Conservation (phyloP, 2,797 vertebrate genomes). For the Ciconia nigra region DNA sequence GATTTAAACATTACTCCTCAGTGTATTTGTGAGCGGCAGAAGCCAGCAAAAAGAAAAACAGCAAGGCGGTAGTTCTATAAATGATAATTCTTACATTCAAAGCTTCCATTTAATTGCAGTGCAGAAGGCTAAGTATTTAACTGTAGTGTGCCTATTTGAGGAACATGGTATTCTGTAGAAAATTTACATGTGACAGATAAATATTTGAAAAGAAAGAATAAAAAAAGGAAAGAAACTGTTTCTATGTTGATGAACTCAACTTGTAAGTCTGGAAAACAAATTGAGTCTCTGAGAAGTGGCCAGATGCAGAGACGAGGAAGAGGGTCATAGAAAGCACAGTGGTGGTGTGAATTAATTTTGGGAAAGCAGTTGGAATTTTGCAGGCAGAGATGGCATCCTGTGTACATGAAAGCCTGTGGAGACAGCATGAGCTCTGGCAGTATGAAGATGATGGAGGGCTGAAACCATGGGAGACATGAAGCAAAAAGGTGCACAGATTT, state of each 20-base stretch:
- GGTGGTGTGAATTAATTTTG: not conserved
- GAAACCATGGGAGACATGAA: not conserved
- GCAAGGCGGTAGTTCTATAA: not conserved
- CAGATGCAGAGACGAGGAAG: not conserved
- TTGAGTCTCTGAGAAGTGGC: not conserved
- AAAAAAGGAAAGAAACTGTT: not conserved
- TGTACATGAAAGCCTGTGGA: not conserved
- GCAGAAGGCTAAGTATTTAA: not conserved
- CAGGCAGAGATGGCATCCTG: not conserved
- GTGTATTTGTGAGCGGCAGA: constrained; percentile 4
- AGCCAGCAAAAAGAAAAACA: constrained; percentile 11
- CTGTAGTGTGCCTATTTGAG: not conserved
- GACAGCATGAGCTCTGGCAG: not conserved
- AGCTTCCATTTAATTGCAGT: not conserved
- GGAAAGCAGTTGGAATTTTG: constrained; percentile 8
- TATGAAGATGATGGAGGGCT: not conserved
- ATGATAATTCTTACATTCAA: not conserved
- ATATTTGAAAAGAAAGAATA: not conserved
- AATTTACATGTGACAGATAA: not conserved
- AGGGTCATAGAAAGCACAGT: not conserved
- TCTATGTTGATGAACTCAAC: not conserved
- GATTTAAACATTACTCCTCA: not conserved
- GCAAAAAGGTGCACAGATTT: not conserved
- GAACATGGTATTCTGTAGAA: not conserved
- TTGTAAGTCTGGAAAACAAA: not conserved